Percentiles rank a stretch among this genome's conserved stretches.
These are phyloP conservation scores for Actias luna DNA, from an alignment of 2,888 invertebrate genomes.

Conservation along the genomic window DNA sequence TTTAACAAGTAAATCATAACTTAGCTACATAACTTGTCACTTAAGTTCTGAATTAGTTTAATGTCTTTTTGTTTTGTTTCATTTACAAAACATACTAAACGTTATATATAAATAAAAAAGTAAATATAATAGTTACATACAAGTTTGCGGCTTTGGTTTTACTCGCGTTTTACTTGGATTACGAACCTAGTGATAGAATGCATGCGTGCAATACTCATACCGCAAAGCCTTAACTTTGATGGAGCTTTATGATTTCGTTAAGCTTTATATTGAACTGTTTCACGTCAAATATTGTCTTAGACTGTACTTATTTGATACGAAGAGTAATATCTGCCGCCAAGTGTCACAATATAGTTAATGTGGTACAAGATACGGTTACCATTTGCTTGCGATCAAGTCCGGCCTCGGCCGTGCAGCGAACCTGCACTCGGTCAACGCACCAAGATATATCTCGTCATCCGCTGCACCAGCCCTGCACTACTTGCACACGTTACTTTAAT, in stretches of 20 bases:
- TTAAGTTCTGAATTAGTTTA: too few species aligned
- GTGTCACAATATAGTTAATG: background rate
- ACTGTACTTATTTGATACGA: background rate
- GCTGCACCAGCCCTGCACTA: slow-evolving; percentile 5
- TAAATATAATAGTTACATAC: too few species aligned
- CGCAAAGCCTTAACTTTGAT: background rate
- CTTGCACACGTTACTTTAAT: background rate
- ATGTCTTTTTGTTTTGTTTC: too few species aligned
- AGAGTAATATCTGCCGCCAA: background rate
- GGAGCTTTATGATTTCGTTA: background rate
- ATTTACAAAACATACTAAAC: too few species aligned
- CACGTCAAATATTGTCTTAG: background rate
- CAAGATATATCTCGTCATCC: slow-evolving; percentile 11
- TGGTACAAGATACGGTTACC: background rate
- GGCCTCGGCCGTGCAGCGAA: background rate
- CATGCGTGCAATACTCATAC: background rate
- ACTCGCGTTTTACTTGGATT: too few species aligned
- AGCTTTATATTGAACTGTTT: background rate
- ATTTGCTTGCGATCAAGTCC: background rate
- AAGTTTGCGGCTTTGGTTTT: too few species aligned
- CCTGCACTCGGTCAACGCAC: slow-evolving; percentile 12
- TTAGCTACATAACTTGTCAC: too few species aligned
- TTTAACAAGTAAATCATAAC: too few species aligned
- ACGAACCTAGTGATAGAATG: background rate
- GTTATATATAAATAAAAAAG: too few species aligned